Evolutionary conservation across 2,888 invertebrate genomes (phyloP), one percentile per base, ranked within the genome.

Genomic region (Hydrotaea diabolus): DNA sequence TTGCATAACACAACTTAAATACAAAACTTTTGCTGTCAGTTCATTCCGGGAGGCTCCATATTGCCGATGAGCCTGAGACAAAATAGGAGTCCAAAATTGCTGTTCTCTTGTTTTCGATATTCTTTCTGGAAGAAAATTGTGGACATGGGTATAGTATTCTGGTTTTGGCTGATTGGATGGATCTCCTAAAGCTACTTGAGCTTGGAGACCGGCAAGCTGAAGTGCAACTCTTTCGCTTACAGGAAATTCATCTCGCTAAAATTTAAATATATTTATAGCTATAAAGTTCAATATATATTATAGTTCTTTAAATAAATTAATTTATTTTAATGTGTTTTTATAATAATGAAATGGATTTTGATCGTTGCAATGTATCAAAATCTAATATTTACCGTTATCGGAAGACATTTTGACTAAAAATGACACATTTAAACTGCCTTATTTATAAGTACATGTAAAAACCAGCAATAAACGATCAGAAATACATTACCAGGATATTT

Each of bases 1-100:
- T 92, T 98, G 98, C 97, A 98, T 98, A 5, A 98, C 98, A 90
- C 98, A 98, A 0, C 98, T 97, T 85, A 98, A 93, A 92, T 98
- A 98, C 86, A 98, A 93, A 23, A 98, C 98, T 93, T 98, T 98
- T 19, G 98, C 97, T 0, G 98, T 97, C 59, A 98, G 93, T 90
- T 98, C 98, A 0, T 96, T 95, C 78, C 98, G 96, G 0, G 97
- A 97, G n/a, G 97, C 96, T 75, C 98, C 98, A 91, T 98, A 98
- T 90, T 97, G 97, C 11, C 96, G 94, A 91, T 97, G 97, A 2
- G 97, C 97, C 93, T 97, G 97, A 0, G 97, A 96, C 69, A 97
- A 94, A 86, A 97, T 97, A 3, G 96, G 96, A 79, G 96, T 96
- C 97, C 97, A 97, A 87, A 97, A 97, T 86, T 96, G 96, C 86